A percentile compares a stretch with the other conserved stretches of the same genome.
phyloP scores from a whole-genome alignment of 2,888 invertebrate species.

The Hyposoter didymator region DNA sequence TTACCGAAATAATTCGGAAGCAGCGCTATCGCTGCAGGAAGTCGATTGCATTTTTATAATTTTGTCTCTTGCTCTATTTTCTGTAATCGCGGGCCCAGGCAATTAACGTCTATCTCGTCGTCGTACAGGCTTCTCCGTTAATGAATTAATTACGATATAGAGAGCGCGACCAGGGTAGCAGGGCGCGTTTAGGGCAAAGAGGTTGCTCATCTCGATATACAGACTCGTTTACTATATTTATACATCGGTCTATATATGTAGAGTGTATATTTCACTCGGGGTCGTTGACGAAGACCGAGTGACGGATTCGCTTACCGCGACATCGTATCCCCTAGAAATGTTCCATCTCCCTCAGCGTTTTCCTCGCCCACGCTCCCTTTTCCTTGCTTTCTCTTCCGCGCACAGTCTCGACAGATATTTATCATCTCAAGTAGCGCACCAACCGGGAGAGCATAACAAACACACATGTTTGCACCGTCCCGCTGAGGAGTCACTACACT shows the following conservation, averaged over 20 bases:
- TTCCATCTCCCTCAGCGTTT: slow-evolving; percentile 53
- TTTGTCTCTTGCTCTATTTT: not conserved
- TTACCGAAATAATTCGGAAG: not conserved
- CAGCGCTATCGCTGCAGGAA: not conserved
- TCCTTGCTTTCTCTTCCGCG: slow-evolving; percentile 50
- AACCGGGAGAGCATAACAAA: slow-evolving; percentile 67
- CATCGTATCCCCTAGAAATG: slow-evolving; percentile 49
- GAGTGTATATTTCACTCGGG: slow-evolving; percentile 62
- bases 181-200: slow-evolving; percentile 6
- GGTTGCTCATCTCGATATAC: slow-evolving; percentile 10
- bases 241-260: slow-evolving; percentile 17
- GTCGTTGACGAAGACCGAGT: slow-evolving; percentile 77
- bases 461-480: slow-evolving; percentile 59
- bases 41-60: slow-evolving; percentile 25
- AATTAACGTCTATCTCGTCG: slow-evolving; percentile 47
- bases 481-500: slow-evolving; percentile 45
- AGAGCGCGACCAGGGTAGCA: slow-evolving; percentile 3
- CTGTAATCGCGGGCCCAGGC: slow-evolving; percentile 34
- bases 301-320: slow-evolving; percentile 53
- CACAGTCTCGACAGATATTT: slow-evolving; percentile 62
- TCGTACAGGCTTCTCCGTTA: slow-evolving; percentile 55
- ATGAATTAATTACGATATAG: slow-evolving; percentile 62
- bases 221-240: not conserved
- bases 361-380: slow-evolving; percentile 35
- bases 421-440: slow-evolving; percentile 67